phyloP scores from a whole-genome alignment of 2,888 invertebrate species.

The Argyresthia goedartella region DNA sequence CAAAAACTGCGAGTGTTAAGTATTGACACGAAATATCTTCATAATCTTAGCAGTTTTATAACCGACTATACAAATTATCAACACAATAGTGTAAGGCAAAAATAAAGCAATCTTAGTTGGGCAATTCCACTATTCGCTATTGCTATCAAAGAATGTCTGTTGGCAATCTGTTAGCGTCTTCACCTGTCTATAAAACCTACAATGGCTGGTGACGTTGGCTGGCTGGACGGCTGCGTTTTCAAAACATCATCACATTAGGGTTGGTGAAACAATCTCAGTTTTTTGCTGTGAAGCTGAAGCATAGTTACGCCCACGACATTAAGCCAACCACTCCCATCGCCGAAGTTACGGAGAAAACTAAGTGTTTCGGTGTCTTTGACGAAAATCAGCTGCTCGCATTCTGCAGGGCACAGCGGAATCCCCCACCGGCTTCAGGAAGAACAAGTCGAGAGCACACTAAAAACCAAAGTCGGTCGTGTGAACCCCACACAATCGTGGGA shows the following conservation, averaged over 20 bases:
- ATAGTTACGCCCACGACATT: too few relatives aligned
- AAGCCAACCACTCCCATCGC: too few relatives aligned
- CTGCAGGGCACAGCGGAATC: background rate
- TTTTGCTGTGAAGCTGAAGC: too few relatives aligned
- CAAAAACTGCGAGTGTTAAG: background rate
- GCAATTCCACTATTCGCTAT: background rate
- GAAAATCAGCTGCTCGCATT: too few relatives aligned
- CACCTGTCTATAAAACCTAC: background rate
- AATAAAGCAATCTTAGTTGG: background rate
- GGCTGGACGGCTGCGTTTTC: too few relatives aligned
- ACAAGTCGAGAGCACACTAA: background rate
- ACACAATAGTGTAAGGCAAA: background rate
- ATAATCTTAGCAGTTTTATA: background rate
- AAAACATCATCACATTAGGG: too few relatives aligned
- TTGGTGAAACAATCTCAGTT: too few relatives aligned
- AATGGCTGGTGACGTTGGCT: background rate
- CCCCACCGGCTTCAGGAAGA: background rate
- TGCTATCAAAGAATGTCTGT: background rate
- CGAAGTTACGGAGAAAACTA: too few relatives aligned
- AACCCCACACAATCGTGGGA: conserved; percentile 1
- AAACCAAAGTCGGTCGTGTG: conserved; percentile 1
- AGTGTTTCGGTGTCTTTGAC: too few relatives aligned
- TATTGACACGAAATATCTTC: background rate
- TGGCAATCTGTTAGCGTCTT: background rate
- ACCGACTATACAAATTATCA: too few relatives aligned